Base-by-base conservation (phyloP, 2,888 invertebrate species). In the Ypsolopha scabrella region DNA sequence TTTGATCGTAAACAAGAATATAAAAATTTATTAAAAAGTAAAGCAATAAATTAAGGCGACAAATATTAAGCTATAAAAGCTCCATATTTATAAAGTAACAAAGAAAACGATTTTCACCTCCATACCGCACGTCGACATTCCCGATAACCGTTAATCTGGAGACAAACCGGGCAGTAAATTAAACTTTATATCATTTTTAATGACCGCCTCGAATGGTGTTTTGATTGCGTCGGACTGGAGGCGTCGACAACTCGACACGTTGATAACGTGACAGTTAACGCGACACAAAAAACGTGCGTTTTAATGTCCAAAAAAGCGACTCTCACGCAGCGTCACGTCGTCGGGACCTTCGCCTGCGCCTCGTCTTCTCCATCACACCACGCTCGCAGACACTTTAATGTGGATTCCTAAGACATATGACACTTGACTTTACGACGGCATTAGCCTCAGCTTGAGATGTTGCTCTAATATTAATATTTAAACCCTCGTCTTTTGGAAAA, bases 171-270 rank as follows among this genome's bases (percentile, higher is more conserved):
- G 80, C 65, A 77, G 79, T 85, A 85, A 86, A 86, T 85, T 83
- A 77, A 82, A 83, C 67, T 85, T 85, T 85, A 86, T 86, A 80
- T 80, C 80, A 82, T 80, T 83, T 85, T 86, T 86, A 85, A 85
- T 80, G 82, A 74, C 72, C 72, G 62, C 65, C 62, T 70, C 76
- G 77, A 82, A 85, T 83, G 81, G 80, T 82, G 82, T 83, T 86
- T 85, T 86, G 85, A 86, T 86, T 83, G 80, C 82, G 72, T 77
- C 67, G 64, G 80, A 75, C 78, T 80, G 80, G 80, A 86, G 86
- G 86, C 86, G 86, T 85, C 85, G 85, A 86, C 86, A 86, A 81
- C 77, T 82, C 82, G 72, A 81, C 86, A 82, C 78, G 80, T 70
- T 70, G 85, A 85, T 85, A 85, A 86, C 75, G 70, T 67, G 79